These are phyloP conservation scores for Gymnorhina tibicen DNA, from an alignment of 2,113 vertebrate genomes.

Conservation along the genomic window DNA sequence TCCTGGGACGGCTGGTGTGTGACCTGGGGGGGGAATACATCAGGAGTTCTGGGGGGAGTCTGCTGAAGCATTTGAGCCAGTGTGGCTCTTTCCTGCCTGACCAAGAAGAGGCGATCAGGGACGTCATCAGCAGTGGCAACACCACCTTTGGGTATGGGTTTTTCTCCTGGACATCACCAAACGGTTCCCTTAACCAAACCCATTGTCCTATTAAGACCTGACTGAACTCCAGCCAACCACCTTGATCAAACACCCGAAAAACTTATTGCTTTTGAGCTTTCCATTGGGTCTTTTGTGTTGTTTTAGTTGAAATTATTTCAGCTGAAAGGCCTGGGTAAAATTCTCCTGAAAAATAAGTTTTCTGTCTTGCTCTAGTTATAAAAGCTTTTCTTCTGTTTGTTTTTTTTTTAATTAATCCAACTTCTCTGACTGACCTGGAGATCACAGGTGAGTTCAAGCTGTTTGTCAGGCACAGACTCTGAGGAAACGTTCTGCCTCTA, in stretches of 20 bases:
- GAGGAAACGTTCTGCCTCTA: neutral
- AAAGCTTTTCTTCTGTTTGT: neutral
- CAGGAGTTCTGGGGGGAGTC: neutral
- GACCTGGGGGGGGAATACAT: slow-evolving; percentile 45
- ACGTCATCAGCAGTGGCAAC: slow-evolving; percentile 9
- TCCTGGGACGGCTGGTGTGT: slow-evolving; percentile 58
- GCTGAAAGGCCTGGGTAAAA: neutral
- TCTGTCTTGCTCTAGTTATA: neutral
- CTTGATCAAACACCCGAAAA: neutral
- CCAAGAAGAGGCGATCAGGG: slow-evolving; percentile 49
- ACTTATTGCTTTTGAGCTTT: neutral
- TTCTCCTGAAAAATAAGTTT: neutral
- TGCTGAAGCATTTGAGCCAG: slow-evolving; percentile 23
- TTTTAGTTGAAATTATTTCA: neutral
- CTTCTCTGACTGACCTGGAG: neutral
- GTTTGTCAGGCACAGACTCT: neutral
- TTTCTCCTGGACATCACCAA: neutral
- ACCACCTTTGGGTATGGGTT: slow-evolving; percentile 45
- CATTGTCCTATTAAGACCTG: neutral
- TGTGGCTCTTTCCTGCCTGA: slow-evolving; percentile 48
- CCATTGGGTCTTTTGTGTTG: neutral
- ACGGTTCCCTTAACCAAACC: neutral
- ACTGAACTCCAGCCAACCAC: neutral
- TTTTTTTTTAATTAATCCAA: neutral
- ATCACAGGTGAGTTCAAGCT: neutral